These are phyloP conservation scores for Sphyrna mokarran DNA, from an alignment of 2,113 vertebrate genomes.

Conservation along the genomic window DNA sequence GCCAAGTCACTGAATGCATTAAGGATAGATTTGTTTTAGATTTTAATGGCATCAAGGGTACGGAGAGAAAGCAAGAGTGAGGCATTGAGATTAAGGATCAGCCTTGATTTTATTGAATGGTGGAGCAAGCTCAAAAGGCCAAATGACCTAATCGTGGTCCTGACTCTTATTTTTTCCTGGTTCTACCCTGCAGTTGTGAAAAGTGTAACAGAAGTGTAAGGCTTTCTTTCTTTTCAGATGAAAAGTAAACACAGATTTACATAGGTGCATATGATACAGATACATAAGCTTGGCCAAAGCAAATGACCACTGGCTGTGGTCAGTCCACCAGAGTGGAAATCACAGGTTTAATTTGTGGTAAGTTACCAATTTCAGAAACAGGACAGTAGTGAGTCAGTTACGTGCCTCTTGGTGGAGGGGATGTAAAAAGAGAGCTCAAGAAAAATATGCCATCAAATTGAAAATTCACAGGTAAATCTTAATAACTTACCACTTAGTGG, in stretches of 20 bases:
- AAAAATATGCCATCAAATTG: not conserved
- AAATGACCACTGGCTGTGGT: not conserved
- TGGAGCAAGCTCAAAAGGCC: too few relatives aligned
- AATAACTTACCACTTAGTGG: conserved; percentile 68
- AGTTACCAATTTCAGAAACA: not conserved
- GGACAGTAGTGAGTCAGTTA: not conserved
- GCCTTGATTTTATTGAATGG: too few relatives aligned
- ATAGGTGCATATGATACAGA: not conserved
- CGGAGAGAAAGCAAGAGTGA: too few relatives aligned
- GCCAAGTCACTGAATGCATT: too few relatives aligned
- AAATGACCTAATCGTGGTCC: too few relatives aligned
- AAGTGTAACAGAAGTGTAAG: not conserved
- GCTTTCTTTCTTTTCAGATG: not conserved
- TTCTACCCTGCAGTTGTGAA: not conserved
- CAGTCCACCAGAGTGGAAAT: not conserved
- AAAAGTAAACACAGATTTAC: not conserved
- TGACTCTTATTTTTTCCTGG: too few relatives aligned
- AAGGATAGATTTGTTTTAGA: too few relatives aligned
- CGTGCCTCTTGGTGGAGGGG: not conserved
- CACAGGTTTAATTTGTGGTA: not conserved
- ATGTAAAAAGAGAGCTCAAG: not conserved
- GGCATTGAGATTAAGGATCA: too few relatives aligned
- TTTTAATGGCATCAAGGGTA: too few relatives aligned
- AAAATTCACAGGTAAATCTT: not conserved
- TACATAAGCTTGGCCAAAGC: not conserved